Evolutionary conservation across 2,888 invertebrate genomes (phyloP).

Genomic region (Cynaeus angustus): DNA sequence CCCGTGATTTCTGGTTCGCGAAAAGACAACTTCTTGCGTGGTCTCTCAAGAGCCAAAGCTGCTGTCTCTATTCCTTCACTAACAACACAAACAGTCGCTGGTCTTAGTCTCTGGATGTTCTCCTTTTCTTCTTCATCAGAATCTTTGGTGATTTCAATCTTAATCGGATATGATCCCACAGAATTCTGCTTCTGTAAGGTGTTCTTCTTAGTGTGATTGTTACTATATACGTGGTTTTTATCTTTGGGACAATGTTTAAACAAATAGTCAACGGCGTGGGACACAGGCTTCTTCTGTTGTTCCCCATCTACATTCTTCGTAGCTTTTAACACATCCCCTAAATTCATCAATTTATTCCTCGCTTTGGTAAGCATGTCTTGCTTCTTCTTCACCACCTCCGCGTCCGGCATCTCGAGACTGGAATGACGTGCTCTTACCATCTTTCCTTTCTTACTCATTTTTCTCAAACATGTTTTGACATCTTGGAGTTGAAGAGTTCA

Average conservation of each 20-base stretch:
- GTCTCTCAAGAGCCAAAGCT: conserved; percentile 75
- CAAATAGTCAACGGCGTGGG: conserved; percentile 71
- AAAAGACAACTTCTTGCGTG: conserved; percentile 90
- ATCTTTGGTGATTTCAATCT: conserved; percentile 64
- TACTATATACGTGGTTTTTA: conserved; percentile 63
- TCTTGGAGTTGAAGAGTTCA: conserved; percentile 6
- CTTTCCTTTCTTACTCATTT: conserved; percentile 59
- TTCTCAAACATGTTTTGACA: conserved; percentile 4
- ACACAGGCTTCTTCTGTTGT: conserved; percentile 63
- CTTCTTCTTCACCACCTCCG: conserved; percentile 70
- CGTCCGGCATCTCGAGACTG: conserved; percentile 68
- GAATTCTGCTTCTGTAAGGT: conserved; percentile 68
- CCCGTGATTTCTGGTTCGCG: conserved; percentile 86
- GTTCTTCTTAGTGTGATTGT: conserved; percentile 53
- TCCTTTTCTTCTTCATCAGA: conserved; percentile 48
- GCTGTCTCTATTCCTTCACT: conserved; percentile 69
- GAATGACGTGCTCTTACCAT: conserved; percentile 73
- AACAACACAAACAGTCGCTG: conserved; percentile 67
- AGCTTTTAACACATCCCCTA: conserved; percentile 71
- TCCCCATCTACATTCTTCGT: conserved; percentile 64
- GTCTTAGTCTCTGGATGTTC: conserved; percentile 61
- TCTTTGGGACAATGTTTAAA: conserved; percentile 71
- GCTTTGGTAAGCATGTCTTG: conserved; percentile 70
- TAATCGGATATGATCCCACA: conserved; percentile 67
- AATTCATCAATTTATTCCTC: conserved; percentile 64